phyloP scores from a whole-genome alignment of 2,888 invertebrate species.

The Plemyria rubiginata region DNA sequence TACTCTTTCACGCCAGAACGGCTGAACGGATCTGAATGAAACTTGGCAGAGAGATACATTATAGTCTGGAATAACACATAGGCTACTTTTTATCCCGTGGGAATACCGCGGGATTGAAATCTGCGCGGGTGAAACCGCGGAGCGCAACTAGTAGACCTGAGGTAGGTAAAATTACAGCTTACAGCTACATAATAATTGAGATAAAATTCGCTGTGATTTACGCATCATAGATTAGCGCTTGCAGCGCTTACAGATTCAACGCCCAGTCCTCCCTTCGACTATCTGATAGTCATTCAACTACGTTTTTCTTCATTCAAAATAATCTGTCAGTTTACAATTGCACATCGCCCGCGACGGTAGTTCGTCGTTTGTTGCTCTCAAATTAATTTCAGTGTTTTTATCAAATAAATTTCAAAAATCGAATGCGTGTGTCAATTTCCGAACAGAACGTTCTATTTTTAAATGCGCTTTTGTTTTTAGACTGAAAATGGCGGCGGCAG shows the following conservation, averaged over 20 bases:
- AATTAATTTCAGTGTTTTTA: conserved; percentile 18
- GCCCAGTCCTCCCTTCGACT: conserved; percentile 69
- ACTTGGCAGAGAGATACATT: too few relatives aligned
- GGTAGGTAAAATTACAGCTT: too few relatives aligned
- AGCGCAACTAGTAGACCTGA: too few relatives aligned
- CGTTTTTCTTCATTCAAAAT: conserved; percentile 60
- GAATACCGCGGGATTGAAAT: too few relatives aligned
- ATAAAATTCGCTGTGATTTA: not conserved
- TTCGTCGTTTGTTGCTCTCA: conserved; percentile 7
- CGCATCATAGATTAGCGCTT: conserved; percentile 50
- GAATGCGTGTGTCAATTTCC: conserved; percentile 29
- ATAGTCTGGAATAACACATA: too few relatives aligned
- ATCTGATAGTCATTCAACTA: conserved; percentile 73
- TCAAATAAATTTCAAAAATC: conserved; percentile 29
- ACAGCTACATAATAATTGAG: too few relatives aligned
- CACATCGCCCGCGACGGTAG: conserved; percentile 15
- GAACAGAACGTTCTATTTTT: conserved; percentile 29
- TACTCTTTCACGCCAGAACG: too few relatives aligned
- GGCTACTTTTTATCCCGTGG: too few relatives aligned
- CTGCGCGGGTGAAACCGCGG: too few relatives aligned
- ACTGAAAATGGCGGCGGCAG: conserved; percentile 30
- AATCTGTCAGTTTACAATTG: conserved; percentile 51
- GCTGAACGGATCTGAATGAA: too few relatives aligned
- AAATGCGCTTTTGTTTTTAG: conserved; percentile 22
- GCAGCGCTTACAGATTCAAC: conserved; percentile 40